These are phyloP conservation scores for Tachina grossa DNA, from an alignment of 2,888 invertebrate genomes.

Conservation along the genomic window DNA sequence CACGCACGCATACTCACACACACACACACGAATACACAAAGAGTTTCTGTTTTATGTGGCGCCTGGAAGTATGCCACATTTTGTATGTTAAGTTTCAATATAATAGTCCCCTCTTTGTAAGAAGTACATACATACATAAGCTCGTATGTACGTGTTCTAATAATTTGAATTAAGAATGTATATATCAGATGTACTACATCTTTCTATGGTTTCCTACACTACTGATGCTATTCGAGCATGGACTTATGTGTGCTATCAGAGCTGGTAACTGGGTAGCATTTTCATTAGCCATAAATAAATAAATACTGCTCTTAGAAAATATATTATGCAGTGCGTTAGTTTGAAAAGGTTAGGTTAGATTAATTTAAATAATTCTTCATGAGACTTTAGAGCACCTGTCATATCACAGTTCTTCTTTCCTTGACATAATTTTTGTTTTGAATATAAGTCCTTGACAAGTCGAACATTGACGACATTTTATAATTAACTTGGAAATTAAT, in stretches of 20 bases:
- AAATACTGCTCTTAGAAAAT: too few relatives aligned
- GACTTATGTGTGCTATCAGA: not conserved
- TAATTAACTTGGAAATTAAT: too few relatives aligned
- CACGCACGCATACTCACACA: not conserved
- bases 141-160: not conserved
- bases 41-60: not conserved
- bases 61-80: slow-evolving; percentile 25
- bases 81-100: not conserved
- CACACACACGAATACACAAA: not conserved
- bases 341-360: too few relatives aligned
- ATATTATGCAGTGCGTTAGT: too few relatives aligned
- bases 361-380: too few relatives aligned
- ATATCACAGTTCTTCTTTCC: too few relatives aligned
- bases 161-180: not conserved
- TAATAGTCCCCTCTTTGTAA: not conserved
- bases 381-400: too few relatives aligned
- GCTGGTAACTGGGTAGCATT: not conserved
- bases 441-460: too few relatives aligned
- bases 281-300: too few relatives aligned
- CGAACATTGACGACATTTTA: too few relatives aligned
- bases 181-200: slow-evolving; percentile 2
- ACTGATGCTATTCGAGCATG: not conserved
- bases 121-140: not conserved
- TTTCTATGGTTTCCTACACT: slow-evolving; percentile 3
- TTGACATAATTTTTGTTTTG: too few relatives aligned